These are phyloP conservation scores for Liolophura sinensis DNA, from an alignment of 1,140 invertebrate species.

Conservation along the genomic window DNA sequence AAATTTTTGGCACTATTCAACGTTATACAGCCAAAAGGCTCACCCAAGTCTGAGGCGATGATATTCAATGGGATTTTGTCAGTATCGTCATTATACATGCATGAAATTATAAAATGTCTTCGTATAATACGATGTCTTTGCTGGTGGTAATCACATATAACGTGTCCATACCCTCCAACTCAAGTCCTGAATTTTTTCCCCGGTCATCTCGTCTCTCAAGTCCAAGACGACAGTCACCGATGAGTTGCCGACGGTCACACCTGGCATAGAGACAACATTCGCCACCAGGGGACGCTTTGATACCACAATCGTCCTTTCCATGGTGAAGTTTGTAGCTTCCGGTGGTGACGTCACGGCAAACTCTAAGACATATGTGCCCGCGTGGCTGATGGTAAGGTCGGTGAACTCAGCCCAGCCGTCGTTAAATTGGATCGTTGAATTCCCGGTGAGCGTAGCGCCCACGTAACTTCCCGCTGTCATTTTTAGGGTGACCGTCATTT, in stretches of 20 bases:
- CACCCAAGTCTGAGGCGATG: not conserved
- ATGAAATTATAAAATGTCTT: not conserved
- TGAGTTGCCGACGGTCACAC: constrained; percentile 6
- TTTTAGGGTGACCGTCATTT: constrained; percentile 22
- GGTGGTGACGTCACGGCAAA: constrained; percentile 35
- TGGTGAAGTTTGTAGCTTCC: constrained; percentile 30
- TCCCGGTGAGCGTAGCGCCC: constrained; percentile 20
- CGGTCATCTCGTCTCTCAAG: constrained; percentile 27
- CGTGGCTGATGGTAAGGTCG: constrained; percentile 24
- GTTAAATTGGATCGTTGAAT: constrained; percentile 22
- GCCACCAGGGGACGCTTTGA: constrained; percentile 10
- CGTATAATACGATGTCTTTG: not conserved
- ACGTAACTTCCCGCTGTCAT: constrained; percentile 17
- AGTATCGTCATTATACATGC: not conserved
- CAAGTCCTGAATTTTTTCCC: constrained; percentile 23
- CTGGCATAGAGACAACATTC: constrained; percentile 9
- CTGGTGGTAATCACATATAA: not conserved
- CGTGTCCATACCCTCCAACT: constrained; percentile 30
- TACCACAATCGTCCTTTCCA: constrained; percentile 17
- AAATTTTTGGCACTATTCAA: not conserved
- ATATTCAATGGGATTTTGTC: too few relatives aligned
- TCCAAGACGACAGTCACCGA: constrained; percentile 19
- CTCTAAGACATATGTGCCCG: constrained; percentile 32
- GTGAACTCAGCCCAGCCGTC: constrained; percentile 42
- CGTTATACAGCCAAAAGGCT: not conserved